Base-by-base conservation (phyloP, 1,140 invertebrate species). In the Belonocnema kinseyi region DNA sequence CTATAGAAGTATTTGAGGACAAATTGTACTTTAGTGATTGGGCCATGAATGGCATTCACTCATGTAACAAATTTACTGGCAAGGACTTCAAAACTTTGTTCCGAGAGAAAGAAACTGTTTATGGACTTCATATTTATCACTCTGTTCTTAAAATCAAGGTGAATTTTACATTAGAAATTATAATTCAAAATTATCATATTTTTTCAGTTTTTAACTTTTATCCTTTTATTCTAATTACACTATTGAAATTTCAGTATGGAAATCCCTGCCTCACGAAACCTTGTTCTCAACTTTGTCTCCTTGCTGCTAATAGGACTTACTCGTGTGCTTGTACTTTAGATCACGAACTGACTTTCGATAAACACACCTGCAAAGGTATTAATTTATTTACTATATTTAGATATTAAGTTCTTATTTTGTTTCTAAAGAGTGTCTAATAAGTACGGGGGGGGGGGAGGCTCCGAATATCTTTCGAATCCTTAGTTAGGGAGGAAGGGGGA, bases 1-100 rank as follows among this genome's bases (percentile, higher is more conserved):
- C 96, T 0, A 91, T 99, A 70, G 93, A 95, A 0, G 93, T 99
- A 4, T 98, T 98, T 88, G 97, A 98, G 89, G 95, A 98, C 89
- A 93, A 91, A 13, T 85, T 99, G 1, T 98, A 95, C 85, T 98
- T 97, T 96, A 97, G 95, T 61, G 97, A 98, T 86, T 96, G 95
- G 94, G 88, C 89, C 0, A 93, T 93, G 0, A 93, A 93, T 79
- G 93, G 93, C 17, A 92, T 96, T 40, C 92, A 94, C 80, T 92
- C 92, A 0, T 95, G 94, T 26, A 92, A 96, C 82, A 96, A 96
- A 86, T 93, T 95, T 75, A 93, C 92, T 3, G 93, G 94, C 0
- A 94, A 94, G 85, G 89, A 94, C 77, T 92, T 93, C 80, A 90
- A 90, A 2, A 89, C 92, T 1, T 77, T 95, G 0, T 76, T 93